Base-by-base conservation (phyloP, 2,888 invertebrate species). In the Ischnus inquisitorius region DNA sequence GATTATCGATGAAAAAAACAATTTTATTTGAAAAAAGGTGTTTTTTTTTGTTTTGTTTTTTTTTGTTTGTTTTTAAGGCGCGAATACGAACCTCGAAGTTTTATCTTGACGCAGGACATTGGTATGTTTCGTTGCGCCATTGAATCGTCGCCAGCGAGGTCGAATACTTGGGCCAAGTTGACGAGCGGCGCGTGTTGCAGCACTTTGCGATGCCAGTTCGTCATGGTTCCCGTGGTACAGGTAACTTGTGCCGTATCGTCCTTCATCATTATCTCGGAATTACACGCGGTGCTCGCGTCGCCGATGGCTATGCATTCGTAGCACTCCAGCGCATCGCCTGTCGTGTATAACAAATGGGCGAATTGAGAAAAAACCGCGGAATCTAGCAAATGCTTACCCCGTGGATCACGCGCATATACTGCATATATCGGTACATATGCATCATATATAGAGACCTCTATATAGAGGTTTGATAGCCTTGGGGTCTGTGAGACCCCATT, bases 271-370 rank as follows among this genome's bases (percentile, higher is more conserved):
- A 83, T 86, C 16, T 90, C 88, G n/a, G 87, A 87, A 28, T 82
- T 87, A 75, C 92, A 92, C 0, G 69, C 84, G 19, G 87, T 76
- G 39, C 89, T 74, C 8, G 87, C 88, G 16, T 64, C 43, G 2
- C 86, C 83, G 28, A 81, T 76, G 19, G 87, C 71, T 12, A 79
- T 87, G 79, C 92, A 92, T 84, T 89, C 88, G 86, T 91, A 92
- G 85, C 92, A 92, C 41, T 88, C 90, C 41, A 91, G 72, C 16
- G 84, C 85, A n/a, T 89, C 89, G 54, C 88, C 92, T 92, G 84
- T 6, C 25, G 51, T n/a, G n/a, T 39, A 54, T 68, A 80, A 2
- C 60, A 22, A 43, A 60, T 28, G 25, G 28, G n/a, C 57, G 3
- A 28, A 46, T n/a, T 46, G 46, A 46, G 12, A 14, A 46, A 46